Evolutionary conservation across 2,888 invertebrate species (phyloP).

Genomic region (Polymixis flavicincta): DNA sequence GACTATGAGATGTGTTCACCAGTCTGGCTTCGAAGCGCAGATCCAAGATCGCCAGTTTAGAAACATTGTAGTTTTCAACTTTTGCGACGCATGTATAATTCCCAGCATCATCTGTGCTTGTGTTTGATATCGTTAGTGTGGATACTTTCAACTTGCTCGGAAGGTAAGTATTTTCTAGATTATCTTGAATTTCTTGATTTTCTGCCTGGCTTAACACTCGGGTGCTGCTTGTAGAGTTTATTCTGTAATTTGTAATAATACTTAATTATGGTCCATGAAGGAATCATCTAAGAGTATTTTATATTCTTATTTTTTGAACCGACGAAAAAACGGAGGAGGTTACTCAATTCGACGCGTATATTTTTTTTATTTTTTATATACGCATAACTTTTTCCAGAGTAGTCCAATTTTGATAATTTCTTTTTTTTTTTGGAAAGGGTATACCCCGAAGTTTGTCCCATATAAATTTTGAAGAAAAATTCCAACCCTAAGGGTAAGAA

Average conservation of each 20-base stretch:
- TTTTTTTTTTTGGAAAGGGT: too few relatives aligned
- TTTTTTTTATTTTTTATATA: too few relatives aligned
- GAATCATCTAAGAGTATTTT: background rate
- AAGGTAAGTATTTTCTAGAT: too few relatives aligned
- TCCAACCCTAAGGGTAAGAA: too few relatives aligned
- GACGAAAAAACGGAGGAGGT: too few relatives aligned
- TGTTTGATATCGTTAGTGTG: conserved; percentile 75
- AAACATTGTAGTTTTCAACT: conserved; percentile 63
- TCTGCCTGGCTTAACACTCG: conserved; percentile 23
- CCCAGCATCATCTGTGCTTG: conserved; percentile 77
- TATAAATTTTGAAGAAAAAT: too few relatives aligned
- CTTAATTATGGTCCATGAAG: background rate
- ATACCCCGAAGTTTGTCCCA: too few relatives aligned
- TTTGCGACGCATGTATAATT: conserved; percentile 81
- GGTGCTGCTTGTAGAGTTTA: conserved; percentile 68
- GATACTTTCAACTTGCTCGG: conserved; percentile 66
- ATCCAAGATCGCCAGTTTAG: conserved; percentile 68
- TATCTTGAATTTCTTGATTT: background rate
- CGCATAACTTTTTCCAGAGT: too few relatives aligned
- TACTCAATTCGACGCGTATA: too few relatives aligned
- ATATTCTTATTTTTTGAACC: background rate
- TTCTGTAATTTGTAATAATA: conserved; percentile 67
- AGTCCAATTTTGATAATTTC: too few relatives aligned
- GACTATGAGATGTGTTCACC: conserved; percentile 71
- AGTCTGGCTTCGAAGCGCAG: conserved; percentile 77